Evolutionary conservation across 1,140 invertebrate species (phyloP), one percentile per base, ranked within the genome.

Genomic region (Cotesia chilonis): DNA sequence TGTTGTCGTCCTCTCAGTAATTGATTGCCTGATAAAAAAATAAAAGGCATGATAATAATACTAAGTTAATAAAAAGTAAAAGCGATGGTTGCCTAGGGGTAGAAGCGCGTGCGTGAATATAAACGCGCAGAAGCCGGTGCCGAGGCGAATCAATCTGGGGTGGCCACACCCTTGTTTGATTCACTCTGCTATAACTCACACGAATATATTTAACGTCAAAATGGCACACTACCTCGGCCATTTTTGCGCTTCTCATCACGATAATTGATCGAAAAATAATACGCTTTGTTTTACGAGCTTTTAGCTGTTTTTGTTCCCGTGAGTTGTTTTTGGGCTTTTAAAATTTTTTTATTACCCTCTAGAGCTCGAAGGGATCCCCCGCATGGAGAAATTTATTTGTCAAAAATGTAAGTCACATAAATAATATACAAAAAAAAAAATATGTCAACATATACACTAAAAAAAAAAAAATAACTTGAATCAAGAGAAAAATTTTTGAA

Each of bases 71-170:
- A 47, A 12, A 59, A 69, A 59, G 12, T 37, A 60, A 47, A 41
- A 37, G 12, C 38, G 20, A 20, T 28, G 61, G 41, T 55, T 38
- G 55, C 35, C 28, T 20, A 41, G 70, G 63, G 51, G 51, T 54
- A 28, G 51, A 10, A 17, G 70, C 69, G 61, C 69, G 57, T 63
- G 69, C 69, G 47, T 71, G 10, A 51, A 17, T 17, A 57, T 4
- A 41, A 61, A 28, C 36, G 68, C 57, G 69, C 69, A 65, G 47
- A 71, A 71, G 69, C 69, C 61, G 14, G 61, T 28, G 64, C 60
- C 60, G 60, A 63, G 28, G 64, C 61, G 69, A 71, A 71, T 71
- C 69, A 71, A 71, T 71, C 69, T 71, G 69, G 59, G 69, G 69
- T 51, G 51, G 41, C 69, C 69, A 71, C 69, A 64, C 69, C 69